Percentiles rank a stretch among this genome's conserved stretches.
phyloP scores from a whole-genome alignment of 92 coral and sea anemone genomes.

The Porites divaricata region DNA sequence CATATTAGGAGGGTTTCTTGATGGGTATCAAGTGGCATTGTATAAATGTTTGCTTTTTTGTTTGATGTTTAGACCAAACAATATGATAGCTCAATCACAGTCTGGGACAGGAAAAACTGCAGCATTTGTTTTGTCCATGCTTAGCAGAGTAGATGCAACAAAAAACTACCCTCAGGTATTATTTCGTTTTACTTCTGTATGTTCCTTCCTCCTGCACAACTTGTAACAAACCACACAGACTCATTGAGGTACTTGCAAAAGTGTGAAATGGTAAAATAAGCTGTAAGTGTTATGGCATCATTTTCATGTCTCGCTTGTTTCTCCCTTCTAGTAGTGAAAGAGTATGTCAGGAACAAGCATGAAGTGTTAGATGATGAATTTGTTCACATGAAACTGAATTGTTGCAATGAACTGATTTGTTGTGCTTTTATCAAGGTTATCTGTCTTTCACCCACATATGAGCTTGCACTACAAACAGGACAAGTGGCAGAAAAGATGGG shows the following conservation, averaged over 20 bases:
- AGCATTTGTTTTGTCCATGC: conserved; percentile 93
- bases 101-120: conserved; percentile 97
- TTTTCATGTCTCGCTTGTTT: too few species aligned
- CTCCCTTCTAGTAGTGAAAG: too few species aligned
- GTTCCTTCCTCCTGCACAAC: too few species aligned
- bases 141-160: conserved; percentile 92
- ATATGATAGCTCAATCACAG: conserved; percentile 99
- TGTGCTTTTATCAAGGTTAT: conserved; percentile 67
- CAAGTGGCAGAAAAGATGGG: conserved; percentile 96
- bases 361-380: too few species aligned
- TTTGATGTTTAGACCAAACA: conserved; percentile 71
- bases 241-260: too few species aligned
- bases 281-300: too few species aligned
- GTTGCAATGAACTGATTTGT: neutral
- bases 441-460: conserved; percentile 96
- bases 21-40: too few species aligned
- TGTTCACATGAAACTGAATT: neutral
- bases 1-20: too few species aligned
- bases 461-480: conserved; percentile 96
- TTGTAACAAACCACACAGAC: too few species aligned
- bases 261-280: too few species aligned
- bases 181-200: neutral
- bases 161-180: conserved; percentile 81
- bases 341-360: too few species aligned
- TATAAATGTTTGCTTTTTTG: neutral